phyloP scores from a whole-genome alignment of 2,797 vertebrate species.

The Fratercula arctica region DNA sequence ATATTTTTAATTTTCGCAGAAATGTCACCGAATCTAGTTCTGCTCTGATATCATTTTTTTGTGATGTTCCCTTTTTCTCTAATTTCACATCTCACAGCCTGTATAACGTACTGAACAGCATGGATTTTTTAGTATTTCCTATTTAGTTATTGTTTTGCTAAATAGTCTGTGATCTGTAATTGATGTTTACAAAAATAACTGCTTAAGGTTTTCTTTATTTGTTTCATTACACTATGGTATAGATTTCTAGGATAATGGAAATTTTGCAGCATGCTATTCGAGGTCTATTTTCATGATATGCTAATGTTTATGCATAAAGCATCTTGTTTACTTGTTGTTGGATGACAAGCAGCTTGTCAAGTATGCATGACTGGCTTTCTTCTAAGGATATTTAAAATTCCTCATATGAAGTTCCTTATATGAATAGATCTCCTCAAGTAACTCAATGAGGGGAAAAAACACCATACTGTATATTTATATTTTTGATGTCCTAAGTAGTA shows the following conservation, averaged over 20 bases:
- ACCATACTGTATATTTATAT: background rate
- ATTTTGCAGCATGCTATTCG: background rate
- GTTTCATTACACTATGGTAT: background rate
- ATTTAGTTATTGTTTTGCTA: background rate
- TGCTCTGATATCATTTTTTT: background rate
- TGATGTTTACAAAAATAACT: conserved; percentile 9
- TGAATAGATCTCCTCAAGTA: background rate
- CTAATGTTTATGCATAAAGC: conserved; percentile 3
- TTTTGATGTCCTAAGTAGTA: background rate
- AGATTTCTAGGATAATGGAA: background rate
- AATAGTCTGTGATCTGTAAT: background rate
- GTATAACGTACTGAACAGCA: background rate
- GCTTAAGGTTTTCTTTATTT: background rate
- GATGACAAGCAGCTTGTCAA: background rate
- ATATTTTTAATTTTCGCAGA: background rate
- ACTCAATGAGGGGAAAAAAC: background rate
- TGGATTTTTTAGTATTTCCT: background rate
- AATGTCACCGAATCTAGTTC: background rate
- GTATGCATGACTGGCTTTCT: background rate
- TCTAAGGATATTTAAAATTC: background rate
- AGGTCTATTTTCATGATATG: background rate
- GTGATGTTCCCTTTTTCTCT: background rate
- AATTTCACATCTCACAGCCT: background rate
- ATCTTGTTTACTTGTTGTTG: background rate
- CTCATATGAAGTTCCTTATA: background rate